Evolutionary conservation across 1,140 invertebrate species (phyloP).

Genomic region (Oreohelix idahoensis): DNA sequence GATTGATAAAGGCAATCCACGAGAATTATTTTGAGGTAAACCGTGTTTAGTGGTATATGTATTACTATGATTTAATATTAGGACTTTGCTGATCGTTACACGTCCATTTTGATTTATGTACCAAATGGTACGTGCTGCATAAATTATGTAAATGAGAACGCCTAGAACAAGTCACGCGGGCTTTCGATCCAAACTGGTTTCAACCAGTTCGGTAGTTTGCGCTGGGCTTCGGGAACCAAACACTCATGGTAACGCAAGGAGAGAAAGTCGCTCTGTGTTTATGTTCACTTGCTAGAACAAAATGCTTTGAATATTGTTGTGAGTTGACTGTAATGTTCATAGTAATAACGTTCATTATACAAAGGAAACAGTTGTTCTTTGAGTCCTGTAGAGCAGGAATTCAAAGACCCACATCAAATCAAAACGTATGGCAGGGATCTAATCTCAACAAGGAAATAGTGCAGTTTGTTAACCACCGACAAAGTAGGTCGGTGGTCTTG

Average conservation of each 20-base stretch:
- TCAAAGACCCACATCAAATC: not conserved
- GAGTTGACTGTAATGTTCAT: slow-evolving; percentile 30
- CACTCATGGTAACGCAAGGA: slow-evolving; percentile 3
- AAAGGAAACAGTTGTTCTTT: not conserved
- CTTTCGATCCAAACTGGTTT: slow-evolving; percentile 20
- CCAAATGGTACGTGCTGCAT: slow-evolving; percentile 1
- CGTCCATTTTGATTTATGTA: not conserved
- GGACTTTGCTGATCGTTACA: not conserved
- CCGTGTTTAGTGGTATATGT: slow-evolving; percentile 26
- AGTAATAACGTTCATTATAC: not conserved
- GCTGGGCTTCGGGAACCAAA: slow-evolving; percentile 4
- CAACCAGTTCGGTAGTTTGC: not conserved
- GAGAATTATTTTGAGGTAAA: slow-evolving; percentile 28
- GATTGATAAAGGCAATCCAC: slow-evolving; percentile 1
- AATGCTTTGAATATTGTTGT: not conserved
- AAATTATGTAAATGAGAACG: slow-evolving; percentile 28
- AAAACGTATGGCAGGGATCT: not conserved
- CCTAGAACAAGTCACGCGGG: slow-evolving; percentile 16
- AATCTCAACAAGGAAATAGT: not conserved
- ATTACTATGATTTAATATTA: slow-evolving; percentile 5
- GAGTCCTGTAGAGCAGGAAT: not conserved
- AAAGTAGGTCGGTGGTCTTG: not conserved
- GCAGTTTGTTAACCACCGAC: not conserved
- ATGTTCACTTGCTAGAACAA: slow-evolving; percentile 15
- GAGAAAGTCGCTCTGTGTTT: slow-evolving; percentile 15